Evolutionary conservation across 2,888 invertebrate species (phyloP).

Genomic region (Craniophora ligustri): DNA sequence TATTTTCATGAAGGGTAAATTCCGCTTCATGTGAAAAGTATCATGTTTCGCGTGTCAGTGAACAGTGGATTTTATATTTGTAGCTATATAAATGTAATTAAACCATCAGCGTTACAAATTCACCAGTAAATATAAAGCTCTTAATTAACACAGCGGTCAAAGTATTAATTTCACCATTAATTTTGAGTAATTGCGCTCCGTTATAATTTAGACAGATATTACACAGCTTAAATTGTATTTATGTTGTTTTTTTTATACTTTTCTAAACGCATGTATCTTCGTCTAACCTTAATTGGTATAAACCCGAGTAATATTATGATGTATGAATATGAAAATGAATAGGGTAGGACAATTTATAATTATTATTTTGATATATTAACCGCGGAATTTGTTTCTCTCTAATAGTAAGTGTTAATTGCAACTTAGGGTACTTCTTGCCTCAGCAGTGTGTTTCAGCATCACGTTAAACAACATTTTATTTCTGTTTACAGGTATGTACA

Average conservation of each 20-base stretch:
- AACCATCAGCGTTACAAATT: slow-evolving; percentile 68
- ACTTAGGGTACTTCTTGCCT: slow-evolving; percentile 14
- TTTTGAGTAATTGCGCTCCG: slow-evolving; percentile 83
- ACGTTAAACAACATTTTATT: slow-evolving; percentile 28
- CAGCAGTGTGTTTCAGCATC: background rate
- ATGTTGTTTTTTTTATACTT: slow-evolving; percentile 76
- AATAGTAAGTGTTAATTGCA: slow-evolving; percentile 58
- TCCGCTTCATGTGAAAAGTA: slow-evolving; percentile 38
- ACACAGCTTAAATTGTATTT: slow-evolving; percentile 81
- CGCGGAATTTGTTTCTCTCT: slow-evolving; percentile 54
- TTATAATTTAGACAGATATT: slow-evolving; percentile 82
- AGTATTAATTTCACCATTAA: slow-evolving; percentile 88
- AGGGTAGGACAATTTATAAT: slow-evolving; percentile 69
- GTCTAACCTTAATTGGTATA: slow-evolving; percentile 78
- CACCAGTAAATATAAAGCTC: slow-evolving; percentile 77
- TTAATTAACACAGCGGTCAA: slow-evolving; percentile 85
- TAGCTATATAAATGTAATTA: slow-evolving; percentile 61
- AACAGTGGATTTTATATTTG: slow-evolving; percentile 41
- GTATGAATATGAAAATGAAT: slow-evolving; percentile 78
- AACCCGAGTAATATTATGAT: slow-evolving; percentile 77
- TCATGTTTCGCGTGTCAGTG: slow-evolving; percentile 47
- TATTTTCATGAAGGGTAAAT: slow-evolving; percentile 37
- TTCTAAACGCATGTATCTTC: slow-evolving; percentile 74
- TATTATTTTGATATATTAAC: slow-evolving; percentile 70
- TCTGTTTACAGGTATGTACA: slow-evolving; percentile 76